Percentiles rank a stretch among this genome's conserved stretches.
These are phyloP conservation scores for Globodera rostochiensis DNA, from an alignment of 1,140 invertebrate species.

Conservation along the genomic window DNA sequence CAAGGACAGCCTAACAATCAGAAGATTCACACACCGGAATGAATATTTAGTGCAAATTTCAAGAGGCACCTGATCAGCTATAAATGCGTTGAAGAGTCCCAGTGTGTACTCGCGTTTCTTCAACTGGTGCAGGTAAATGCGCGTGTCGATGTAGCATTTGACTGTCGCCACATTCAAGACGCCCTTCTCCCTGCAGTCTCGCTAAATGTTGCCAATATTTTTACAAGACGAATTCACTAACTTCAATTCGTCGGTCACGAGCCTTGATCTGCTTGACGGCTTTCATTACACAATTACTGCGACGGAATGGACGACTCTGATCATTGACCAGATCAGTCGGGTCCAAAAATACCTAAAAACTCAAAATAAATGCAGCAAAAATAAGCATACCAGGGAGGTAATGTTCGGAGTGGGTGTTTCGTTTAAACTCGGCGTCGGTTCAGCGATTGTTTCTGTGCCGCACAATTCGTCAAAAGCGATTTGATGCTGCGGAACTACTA, in stretches of 20 bases:
- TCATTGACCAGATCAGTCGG: conserved; percentile 22
- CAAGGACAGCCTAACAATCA: conserved; percentile 23
- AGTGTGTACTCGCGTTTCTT: conserved; percentile 36
- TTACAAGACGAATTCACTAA: neutral
- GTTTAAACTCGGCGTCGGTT: neutral
- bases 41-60: neutral
- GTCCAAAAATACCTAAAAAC: conserved; percentile 27
- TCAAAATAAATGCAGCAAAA: too few species aligned
- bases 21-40: neutral
- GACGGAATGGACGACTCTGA: conserved; percentile 23
- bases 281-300: conserved; percentile 33
- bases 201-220: conserved; percentile 16
- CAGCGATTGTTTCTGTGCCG: neutral
- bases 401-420: neutral
- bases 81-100: conserved; percentile 38
- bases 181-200: conserved; percentile 25
- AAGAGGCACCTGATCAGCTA: conserved; percentile 27
- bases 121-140: conserved; percentile 28
- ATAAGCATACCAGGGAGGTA: neutral
- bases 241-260: conserved; percentile 30
- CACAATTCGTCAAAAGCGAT: neutral
- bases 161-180: conserved; percentile 28
- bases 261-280: conserved; percentile 29
- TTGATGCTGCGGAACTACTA: neutral
- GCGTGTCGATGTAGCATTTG: conserved; percentile 36